These are phyloP conservation scores for Tapirus indicus DNA, from an alignment of 2,797 vertebrate genomes.

Conservation along the genomic window DNA sequence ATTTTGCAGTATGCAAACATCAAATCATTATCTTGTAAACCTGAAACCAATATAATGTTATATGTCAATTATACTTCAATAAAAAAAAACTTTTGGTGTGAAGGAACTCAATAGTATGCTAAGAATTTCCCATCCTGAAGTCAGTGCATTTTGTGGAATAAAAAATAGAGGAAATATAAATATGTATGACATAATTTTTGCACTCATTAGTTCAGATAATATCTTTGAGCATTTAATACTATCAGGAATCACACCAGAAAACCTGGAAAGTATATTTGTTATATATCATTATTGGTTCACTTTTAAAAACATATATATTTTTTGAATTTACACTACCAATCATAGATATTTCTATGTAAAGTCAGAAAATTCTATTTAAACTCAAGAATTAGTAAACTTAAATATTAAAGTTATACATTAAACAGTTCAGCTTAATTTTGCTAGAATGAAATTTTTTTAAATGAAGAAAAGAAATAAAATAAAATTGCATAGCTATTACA, in stretches of 20 bases:
- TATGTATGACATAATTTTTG: constrained; percentile 11
- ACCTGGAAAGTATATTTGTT: background rate
- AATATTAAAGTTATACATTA: background rate
- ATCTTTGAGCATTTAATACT: background rate
- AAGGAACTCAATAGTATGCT: background rate
- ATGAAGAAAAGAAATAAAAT: background rate
- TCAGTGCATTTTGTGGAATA: background rate
- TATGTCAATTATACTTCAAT: no score
- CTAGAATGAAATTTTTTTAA: background rate
- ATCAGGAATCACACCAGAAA: background rate
- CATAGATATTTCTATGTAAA: background rate
- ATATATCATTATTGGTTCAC: background rate
- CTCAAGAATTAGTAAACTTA: background rate
- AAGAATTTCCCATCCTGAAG: background rate
- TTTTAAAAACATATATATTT: background rate
- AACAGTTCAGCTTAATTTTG: background rate
- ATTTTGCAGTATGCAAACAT: no score
- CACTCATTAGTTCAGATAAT: background rate
- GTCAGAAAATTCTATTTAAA: constrained; percentile 22
- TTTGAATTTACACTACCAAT: background rate
- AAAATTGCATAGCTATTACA: background rate
- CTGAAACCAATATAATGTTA: no score
- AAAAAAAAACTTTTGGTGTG: background rate
- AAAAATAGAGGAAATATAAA: background rate
- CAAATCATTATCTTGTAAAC: no score